These are phyloP conservation scores for Noctua janthina DNA, from an alignment of 2,888 invertebrate species.

Conservation along the genomic window DNA sequence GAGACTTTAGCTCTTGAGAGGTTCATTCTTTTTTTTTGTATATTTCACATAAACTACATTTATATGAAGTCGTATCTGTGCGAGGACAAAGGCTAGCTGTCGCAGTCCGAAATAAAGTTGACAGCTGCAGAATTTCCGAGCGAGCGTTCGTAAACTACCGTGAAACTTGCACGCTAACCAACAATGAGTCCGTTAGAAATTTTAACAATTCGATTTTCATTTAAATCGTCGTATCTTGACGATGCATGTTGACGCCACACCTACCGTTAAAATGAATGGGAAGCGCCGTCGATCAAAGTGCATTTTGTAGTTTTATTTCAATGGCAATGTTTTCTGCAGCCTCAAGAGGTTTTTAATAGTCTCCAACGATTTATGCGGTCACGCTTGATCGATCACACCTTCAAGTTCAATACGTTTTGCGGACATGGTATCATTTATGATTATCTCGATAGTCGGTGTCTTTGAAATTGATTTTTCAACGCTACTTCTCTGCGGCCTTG, in stretches of 20 bases:
- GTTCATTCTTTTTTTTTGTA: slow-evolving; percentile 80
- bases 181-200: slow-evolving; percentile 86
- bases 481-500: slow-evolving; percentile 50
- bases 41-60: slow-evolving; percentile 89
- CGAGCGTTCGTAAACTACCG: slow-evolving; percentile 81
- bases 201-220: slow-evolving; percentile 84
- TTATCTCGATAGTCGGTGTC: slow-evolving; percentile 64
- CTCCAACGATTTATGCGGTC: slow-evolving; percentile 80
- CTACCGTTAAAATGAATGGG: slow-evolving; percentile 79
- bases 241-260: slow-evolving; percentile 83
- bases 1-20: slow-evolving; percentile 86
- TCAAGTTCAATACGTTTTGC: slow-evolving; percentile 74
- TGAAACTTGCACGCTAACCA: slow-evolving; percentile 84
- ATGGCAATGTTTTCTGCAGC: slow-evolving; percentile 75
- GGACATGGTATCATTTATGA: slow-evolving; percentile 75
- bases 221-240: slow-evolving; percentile 79
- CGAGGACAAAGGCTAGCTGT: slow-evolving; percentile 84
- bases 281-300: slow-evolving; percentile 76
- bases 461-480: slow-evolving; percentile 62
- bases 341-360: slow-evolving; percentile 84
- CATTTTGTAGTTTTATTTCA: slow-evolving; percentile 79
- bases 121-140: slow-evolving; percentile 86
- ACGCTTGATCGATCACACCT: slow-evolving; percentile 85
- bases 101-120: slow-evolving; percentile 84
- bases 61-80: slow-evolving; percentile 89